Percentiles rank a stretch among this genome's conserved stretches.
These are phyloP conservation scores for Drosophila melanogaster DNA, from an alignment of 1,140 invertebrate genomes.

Conservation along the genomic window DNA sequence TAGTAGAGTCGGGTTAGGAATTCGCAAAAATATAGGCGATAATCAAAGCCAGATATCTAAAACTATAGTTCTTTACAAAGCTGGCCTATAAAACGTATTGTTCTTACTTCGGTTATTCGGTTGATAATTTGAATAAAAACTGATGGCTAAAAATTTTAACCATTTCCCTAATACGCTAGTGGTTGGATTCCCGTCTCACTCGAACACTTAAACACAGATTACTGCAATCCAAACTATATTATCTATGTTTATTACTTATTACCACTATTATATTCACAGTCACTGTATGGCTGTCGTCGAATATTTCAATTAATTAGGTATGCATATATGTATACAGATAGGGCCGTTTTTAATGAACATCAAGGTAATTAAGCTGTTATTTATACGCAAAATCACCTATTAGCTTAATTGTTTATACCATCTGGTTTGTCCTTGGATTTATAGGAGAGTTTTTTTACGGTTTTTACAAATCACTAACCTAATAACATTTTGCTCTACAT, in stretches of 20 bases:
- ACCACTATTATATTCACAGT: neutral
- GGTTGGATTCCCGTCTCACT: too few relatives aligned
- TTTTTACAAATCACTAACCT: neutral
- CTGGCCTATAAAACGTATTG: neutral
- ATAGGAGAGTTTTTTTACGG: neutral
- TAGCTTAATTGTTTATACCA: neutral
- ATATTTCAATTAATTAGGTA: conserved; percentile 28
- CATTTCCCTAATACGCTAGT: too few relatives aligned
- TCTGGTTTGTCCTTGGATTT: conserved; percentile 3
- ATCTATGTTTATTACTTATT: neutral
- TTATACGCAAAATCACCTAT: neutral
- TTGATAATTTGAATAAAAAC: too few relatives aligned
- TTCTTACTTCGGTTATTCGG: too few relatives aligned
- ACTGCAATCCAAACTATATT: neutral
- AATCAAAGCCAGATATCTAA: neutral
- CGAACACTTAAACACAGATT: neutral
- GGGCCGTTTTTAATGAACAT: conserved; percentile 19
- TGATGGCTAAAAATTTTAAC: too few relatives aligned
- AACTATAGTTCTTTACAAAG: too few relatives aligned
- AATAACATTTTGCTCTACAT: too few relatives aligned
- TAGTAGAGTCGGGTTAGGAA: neutral
- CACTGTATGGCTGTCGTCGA: neutral
- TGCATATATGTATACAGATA: conserved; percentile 33
- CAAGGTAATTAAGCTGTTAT: conserved; percentile 22
- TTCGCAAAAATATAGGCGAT: neutral